A percentile compares a stretch with the other conserved stretches of the same genome.
These are phyloP conservation scores for Heteropelma amictum DNA, from an alignment of 2,888 invertebrate genomes.

Conservation along the genomic window DNA sequence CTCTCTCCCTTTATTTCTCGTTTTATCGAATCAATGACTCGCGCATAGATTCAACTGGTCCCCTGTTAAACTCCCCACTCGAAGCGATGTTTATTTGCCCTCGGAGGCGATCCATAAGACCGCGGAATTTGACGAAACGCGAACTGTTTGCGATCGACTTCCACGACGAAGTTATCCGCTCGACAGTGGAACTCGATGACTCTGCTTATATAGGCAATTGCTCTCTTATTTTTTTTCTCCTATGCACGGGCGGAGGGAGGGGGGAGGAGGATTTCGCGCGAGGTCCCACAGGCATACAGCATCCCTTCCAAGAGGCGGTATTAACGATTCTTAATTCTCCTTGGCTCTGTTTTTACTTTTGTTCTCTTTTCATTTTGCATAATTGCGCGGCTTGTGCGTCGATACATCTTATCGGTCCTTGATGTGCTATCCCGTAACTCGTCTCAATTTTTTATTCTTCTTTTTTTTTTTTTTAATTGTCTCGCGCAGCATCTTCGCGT, in stretches of 20 bases:
- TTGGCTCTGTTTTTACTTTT: background rate
- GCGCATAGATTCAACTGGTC: no score
- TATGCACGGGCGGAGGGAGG: no score
- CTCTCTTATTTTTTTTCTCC: background rate
- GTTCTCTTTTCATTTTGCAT: background rate
- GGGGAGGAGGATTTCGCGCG: no score
- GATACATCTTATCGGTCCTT: background rate
- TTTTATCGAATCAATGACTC: no score
- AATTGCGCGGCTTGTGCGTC: background rate
- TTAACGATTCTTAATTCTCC: background rate
- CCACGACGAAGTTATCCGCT: slow-evolving; percentile 25
- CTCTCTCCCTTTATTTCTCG: no score
- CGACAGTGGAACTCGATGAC: slow-evolving; percentile 59
- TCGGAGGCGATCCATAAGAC: background rate
- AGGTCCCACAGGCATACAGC: background rate
- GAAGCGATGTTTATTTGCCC: no score
- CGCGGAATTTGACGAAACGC: background rate
- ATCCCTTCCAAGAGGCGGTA: background rate
- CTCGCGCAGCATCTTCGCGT: no score
- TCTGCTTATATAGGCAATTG: slow-evolving; percentile 71
- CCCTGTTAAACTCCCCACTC: no score
- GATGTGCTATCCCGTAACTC: no score
- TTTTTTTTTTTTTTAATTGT: no score
- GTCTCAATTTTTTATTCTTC: no score
- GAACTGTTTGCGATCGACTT: background rate